Evolutionary conservation across 35 echinoderm and acorn worm species (phyloP).

Genomic region (Strongylocentrotus purpuratus): DNA sequence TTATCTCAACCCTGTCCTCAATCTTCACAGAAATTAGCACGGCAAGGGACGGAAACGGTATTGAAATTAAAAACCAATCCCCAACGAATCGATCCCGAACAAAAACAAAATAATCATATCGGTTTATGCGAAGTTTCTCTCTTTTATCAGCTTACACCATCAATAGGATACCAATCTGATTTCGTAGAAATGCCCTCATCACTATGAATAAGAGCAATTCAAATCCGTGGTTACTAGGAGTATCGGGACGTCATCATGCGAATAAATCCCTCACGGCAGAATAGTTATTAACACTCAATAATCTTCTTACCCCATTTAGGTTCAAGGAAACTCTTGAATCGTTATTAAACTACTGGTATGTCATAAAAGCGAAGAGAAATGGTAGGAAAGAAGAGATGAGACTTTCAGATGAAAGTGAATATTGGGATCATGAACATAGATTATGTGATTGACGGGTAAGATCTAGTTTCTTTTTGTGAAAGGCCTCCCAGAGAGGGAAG

Average conservation of each 20-base stretch:
- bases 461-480: background rate
- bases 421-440: background rate
- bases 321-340: background rate
- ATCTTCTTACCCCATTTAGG: background rate
- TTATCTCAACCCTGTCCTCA: too few relatives aligned
- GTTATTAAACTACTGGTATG: background rate
- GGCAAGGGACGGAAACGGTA: too few relatives aligned
- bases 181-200: background rate
- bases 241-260: background rate
- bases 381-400: background rate
- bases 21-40: too few relatives aligned
- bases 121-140: too few relatives aligned
- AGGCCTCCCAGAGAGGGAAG: background rate
- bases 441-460: background rate
- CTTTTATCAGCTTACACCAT: background rate
- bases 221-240: background rate
- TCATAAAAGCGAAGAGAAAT: background rate
- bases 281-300: background rate
- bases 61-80: too few relatives aligned
- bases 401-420: background rate
- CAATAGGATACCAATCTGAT: background rate
- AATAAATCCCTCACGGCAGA: background rate
- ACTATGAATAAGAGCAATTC: background rate
- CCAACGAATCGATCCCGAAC: too few relatives aligned
- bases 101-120: too few relatives aligned